A percentile compares a stretch with the other conserved stretches of the same genome.
These are phyloP conservation scores for Onychorhynchus coronatus DNA, from an alignment of 2,113 vertebrate genomes.

Conservation along the genomic window DNA sequence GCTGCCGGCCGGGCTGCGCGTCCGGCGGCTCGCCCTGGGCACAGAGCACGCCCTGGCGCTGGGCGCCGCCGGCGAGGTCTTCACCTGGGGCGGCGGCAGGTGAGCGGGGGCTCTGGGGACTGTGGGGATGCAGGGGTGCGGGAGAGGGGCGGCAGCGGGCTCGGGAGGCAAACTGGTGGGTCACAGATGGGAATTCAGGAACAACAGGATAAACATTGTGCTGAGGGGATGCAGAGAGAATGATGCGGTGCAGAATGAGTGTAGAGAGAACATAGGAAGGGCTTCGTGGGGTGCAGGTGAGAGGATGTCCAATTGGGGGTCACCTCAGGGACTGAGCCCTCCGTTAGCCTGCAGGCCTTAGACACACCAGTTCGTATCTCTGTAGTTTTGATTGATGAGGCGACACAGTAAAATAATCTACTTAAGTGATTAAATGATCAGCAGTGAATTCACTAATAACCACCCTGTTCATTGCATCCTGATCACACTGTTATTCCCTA, in stretches of 20 bases:
- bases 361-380: no score
- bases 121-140: no score
- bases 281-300: background rate
- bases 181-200: background rate
- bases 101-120: constrained; percentile 18
- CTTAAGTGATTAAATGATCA: background rate
- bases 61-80: constrained; percentile 70
- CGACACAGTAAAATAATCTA: background rate
- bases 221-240: background rate
- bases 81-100: constrained; percentile 89
- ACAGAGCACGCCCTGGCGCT: constrained; percentile 82
- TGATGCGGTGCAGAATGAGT: background rate
- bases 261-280: rapidly evolving
- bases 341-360: rapidly evolving
- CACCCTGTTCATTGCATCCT: background rate
- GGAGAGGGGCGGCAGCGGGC: background rate
- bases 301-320: rapidly evolving
- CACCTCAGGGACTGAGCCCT: background rate
- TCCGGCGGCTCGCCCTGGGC: constrained; percentile 78
- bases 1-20: constrained; percentile 70
- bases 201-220: background rate
- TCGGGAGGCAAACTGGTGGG: background rate
- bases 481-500: background rate
- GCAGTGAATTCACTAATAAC: background rate
- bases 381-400: background rate